Percentiles rank a stretch among this genome's conserved stretches.
Conservation (phyloP, 2,797 vertebrate genomes). For the Chelmon rostratus region DNA sequence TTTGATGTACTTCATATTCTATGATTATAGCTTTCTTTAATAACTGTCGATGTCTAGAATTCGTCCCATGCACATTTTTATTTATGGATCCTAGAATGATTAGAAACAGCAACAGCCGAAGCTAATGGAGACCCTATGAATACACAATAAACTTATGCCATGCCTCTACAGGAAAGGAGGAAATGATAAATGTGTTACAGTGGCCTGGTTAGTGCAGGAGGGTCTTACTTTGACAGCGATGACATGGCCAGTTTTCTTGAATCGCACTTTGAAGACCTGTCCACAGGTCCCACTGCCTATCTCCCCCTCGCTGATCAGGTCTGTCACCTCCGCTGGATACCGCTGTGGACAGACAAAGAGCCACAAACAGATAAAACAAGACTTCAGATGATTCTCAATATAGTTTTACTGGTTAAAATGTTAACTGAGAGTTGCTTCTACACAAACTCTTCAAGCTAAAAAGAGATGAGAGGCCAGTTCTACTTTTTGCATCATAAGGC, state of each 20-base stretch:
- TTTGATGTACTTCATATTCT: neutral
- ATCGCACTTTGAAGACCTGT: constrained; percentile 96
- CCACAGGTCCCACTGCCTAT: constrained; percentile 96
- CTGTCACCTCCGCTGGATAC: constrained; percentile 94
- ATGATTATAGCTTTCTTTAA: neutral
- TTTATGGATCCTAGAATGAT: neutral
- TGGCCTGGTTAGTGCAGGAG: neutral
- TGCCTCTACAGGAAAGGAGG: neutral
- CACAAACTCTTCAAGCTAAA: neutral
- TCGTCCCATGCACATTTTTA: neutral
- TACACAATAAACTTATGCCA: neutral
- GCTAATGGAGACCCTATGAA: neutral
- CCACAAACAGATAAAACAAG: constrained; percentile 4
- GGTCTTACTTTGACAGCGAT: constrained; percentile 93
- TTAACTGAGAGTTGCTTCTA: neutral
- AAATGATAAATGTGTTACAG: neutral
- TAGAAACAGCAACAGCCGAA: neutral
- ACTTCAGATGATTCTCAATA: neutral
- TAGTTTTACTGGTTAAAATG: neutral
- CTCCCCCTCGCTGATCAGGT: constrained; percentile 94
- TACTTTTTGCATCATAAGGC: neutral
- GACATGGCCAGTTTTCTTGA: constrained; percentile 93
- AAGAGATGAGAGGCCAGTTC: neutral
- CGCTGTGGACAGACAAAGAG: constrained; percentile 78
- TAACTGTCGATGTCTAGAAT: neutral